Percentiles rank a stretch among this genome's conserved stretches.
These are phyloP conservation scores for Tortrix viridana DNA, from an alignment of 2,888 invertebrate species.

Conservation along the genomic window DNA sequence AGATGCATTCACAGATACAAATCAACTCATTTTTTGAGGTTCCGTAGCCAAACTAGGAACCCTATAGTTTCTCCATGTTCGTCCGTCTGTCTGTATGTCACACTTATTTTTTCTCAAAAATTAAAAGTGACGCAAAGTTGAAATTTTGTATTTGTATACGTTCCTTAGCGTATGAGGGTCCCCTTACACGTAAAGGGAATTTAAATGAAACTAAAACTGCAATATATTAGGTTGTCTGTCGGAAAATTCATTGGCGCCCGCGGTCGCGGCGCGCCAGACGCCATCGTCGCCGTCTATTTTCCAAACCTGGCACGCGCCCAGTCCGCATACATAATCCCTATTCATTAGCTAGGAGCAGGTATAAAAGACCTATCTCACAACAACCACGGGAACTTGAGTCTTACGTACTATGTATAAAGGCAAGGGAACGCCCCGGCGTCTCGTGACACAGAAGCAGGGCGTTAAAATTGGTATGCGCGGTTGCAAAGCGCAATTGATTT, in stretches of 20 bases:
- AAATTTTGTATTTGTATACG: too few species aligned
- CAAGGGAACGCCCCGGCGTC: background rate
- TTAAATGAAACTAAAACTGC: background rate
- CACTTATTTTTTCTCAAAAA: too few species aligned
- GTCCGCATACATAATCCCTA: constrained; percentile 42
- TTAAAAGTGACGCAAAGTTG: too few species aligned
- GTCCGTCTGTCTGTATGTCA: too few species aligned
- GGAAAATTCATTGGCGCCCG: constrained; percentile 22
- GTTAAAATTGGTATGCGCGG: constrained; percentile 43
- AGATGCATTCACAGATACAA: too few species aligned
- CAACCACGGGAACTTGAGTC: constrained; percentile 6
- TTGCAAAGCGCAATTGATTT: background rate
- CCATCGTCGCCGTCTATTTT: constrained; percentile 52
- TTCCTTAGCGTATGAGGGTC: too few species aligned
- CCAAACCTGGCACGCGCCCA: constrained; percentile 63
- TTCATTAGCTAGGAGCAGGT: constrained; percentile 24
- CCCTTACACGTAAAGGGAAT: background rate
- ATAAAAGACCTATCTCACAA: constrained; percentile 38
- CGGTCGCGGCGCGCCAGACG: constrained; percentile 31
- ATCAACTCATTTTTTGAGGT: too few species aligned
- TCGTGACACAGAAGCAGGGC: constrained; percentile 33
- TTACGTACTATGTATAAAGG: background rate
- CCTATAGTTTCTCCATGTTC: too few species aligned
- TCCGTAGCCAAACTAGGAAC: too few species aligned
- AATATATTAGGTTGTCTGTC: background rate